Evolutionary conservation across 2,888 invertebrate species (phyloP).

Genomic region (Hedya salicella): DNA sequence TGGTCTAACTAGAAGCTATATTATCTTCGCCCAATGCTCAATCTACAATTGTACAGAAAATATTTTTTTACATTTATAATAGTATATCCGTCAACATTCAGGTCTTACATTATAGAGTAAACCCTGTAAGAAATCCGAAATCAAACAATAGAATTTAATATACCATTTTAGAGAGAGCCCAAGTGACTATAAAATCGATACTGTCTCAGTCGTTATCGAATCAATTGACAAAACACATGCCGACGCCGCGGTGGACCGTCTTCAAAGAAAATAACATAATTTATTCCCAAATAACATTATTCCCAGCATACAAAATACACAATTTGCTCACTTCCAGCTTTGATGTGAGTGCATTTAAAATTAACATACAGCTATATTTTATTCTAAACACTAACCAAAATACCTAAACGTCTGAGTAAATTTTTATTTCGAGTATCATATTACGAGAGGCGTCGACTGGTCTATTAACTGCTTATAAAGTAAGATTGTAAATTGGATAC

Average conservation of each 20-base stretch:
- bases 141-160: too few relatives aligned
- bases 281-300: conserved; percentile 22
- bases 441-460: conserved; percentile 58
- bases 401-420: conserved; percentile 14
- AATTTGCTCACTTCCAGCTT: conserved; percentile 18
- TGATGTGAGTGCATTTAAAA: conserved; percentile 11
- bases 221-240: background rate
- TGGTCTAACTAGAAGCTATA: too few relatives aligned
- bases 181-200: background rate
- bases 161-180: too few relatives aligned
- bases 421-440: conserved; percentile 51
- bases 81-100: too few relatives aligned
- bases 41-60: too few relatives aligned
- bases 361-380: conserved; percentile 21
- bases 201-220: background rate
- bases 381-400: conserved; percentile 25
- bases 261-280: conserved; percentile 1
- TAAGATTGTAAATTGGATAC: conserved; percentile 20
- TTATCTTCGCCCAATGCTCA: too few relatives aligned
- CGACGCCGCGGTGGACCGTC: conserved; percentile 1
- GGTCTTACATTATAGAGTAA: too few relatives aligned
- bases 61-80: too few relatives aligned
- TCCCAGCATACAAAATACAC: conserved; percentile 18
- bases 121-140: too few relatives aligned
- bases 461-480: conserved; percentile 27